These are phyloP conservation scores for Andrena fulva DNA, from an alignment of 2,888 invertebrate genomes.

Conservation along the genomic window DNA sequence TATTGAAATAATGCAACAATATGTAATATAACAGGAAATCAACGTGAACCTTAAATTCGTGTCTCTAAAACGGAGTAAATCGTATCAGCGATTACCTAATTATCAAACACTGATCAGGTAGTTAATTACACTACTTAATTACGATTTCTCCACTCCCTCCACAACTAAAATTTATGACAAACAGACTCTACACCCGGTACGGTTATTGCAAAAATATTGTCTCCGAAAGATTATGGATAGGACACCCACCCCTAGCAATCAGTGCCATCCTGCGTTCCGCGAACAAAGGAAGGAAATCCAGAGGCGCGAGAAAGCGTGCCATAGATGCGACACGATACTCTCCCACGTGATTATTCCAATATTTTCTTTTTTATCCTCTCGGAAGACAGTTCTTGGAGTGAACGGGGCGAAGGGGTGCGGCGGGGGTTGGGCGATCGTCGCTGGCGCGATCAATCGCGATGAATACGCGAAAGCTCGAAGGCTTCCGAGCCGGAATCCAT, in stretches of 20 bases:
- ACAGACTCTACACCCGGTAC: background rate
- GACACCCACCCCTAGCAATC: background rate
- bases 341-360: background rate
- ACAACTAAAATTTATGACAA: no score
- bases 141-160: no score
- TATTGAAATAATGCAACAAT: background rate
- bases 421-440: slow-evolving; percentile 52
- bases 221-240: background rate
- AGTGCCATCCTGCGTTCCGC: background rate
- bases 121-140: no score
- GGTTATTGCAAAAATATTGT: background rate
- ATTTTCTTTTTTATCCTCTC: slow-evolving; percentile 18
- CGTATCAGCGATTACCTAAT: no score
- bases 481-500: slow-evolving; percentile 57
- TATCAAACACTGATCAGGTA: no score
- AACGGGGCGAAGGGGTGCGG: slow-evolving; percentile 14
- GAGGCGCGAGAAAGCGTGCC: background rate
- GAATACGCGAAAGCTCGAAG: slow-evolving; percentile 76
- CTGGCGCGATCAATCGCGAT: slow-evolving; percentile 77
- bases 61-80: background rate
- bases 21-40: background rate
- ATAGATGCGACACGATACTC: slow-evolving; percentile 13
- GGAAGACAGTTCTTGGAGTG: slow-evolving; percentile 16
- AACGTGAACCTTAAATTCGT: background rate
- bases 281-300: background rate